phyloP scores from a whole-genome alignment of 2,113 vertebrate genomes.

The Pachycephala philippinensis region DNA sequence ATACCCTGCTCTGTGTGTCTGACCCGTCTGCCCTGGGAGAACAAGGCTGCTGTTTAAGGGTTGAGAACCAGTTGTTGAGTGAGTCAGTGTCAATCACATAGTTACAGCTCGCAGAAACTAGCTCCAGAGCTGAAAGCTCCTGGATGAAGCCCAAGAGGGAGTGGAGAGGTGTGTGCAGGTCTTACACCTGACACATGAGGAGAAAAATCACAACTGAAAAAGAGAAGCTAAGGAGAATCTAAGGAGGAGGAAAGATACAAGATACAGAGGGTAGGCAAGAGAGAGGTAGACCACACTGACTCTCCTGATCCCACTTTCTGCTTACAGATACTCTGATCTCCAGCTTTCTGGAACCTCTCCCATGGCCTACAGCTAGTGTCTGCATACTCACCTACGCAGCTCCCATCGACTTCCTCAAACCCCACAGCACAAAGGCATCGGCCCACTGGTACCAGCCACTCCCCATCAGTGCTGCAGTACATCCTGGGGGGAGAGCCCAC shows the following conservation, averaged over 20 bases:
- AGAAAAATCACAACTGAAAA: neutral
- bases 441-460: slow-evolving; percentile 76
- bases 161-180: slow-evolving; percentile 18
- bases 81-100: slow-evolving; percentile 47
- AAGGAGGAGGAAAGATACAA: neutral
- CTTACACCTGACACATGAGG: neutral
- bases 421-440: slow-evolving; percentile 71
- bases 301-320: neutral
- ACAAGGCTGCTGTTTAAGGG: neutral
- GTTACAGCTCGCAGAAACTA: slow-evolving; percentile 31
- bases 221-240: neutral
- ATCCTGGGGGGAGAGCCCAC: slow-evolving; percentile 61
- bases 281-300: neutral
- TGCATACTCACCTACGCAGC: slow-evolving; percentile 64
- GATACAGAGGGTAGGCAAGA: neutral
- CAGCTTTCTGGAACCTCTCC: neutral
- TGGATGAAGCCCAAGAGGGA: slow-evolving; percentile 49
- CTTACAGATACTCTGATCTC: slow-evolving; percentile 21
- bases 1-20: neutral
- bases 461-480: slow-evolving; percentile 73
- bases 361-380: slow-evolving; percentile 7
- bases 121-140: slow-evolving; percentile 16
- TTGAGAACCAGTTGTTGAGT: slow-evolving; percentile 18
- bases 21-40: neutral
- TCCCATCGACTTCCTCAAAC: slow-evolving; percentile 64